Conservation (phyloP, 2,888 invertebrate species). For the Harpalus rufipes region DNA sequence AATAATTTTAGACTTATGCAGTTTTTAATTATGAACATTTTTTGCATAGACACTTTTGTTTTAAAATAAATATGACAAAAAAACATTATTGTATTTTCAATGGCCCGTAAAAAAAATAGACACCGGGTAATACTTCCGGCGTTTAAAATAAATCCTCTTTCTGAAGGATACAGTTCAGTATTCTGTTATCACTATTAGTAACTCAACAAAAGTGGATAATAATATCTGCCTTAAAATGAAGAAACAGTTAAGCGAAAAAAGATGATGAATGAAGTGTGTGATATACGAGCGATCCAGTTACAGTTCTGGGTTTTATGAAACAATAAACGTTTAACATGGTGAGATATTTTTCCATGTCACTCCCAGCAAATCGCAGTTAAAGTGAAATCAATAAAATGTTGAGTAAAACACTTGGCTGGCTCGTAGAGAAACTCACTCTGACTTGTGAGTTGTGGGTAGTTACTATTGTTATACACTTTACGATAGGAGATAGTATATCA, state of each 20-base stretch:
- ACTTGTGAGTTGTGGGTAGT: slow-evolving; percentile 50
- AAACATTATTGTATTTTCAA: too few species aligned
- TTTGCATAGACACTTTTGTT: too few species aligned
- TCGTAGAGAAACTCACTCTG: slow-evolving; percentile 46
- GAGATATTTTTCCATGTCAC: slow-evolving; percentile 47
- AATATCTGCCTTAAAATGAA: not conserved
- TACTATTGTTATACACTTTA: slow-evolving; percentile 64
- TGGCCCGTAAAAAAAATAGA: too few species aligned
- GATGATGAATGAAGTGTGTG: not conserved
- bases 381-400: slow-evolving; percentile 63
- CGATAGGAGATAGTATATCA: slow-evolving; percentile 62
- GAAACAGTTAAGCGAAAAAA: not conserved
- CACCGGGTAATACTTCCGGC: too few species aligned
- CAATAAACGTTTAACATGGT: slow-evolving; percentile 25
- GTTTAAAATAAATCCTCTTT: too few species aligned
- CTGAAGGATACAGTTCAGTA: too few species aligned
- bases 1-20: too few species aligned
- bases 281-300: slow-evolving; percentile 19
- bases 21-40: too few species aligned
- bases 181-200: not conserved
- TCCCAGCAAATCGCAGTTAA: slow-evolving; percentile 50
- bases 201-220: not conserved
- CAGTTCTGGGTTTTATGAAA: slow-evolving; percentile 19
- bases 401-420: slow-evolving; percentile 36
- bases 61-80: too few species aligned